Evolutionary conservation across 2,113 vertebrate species (phyloP).

Genomic region (Hassar affinis): DNA sequence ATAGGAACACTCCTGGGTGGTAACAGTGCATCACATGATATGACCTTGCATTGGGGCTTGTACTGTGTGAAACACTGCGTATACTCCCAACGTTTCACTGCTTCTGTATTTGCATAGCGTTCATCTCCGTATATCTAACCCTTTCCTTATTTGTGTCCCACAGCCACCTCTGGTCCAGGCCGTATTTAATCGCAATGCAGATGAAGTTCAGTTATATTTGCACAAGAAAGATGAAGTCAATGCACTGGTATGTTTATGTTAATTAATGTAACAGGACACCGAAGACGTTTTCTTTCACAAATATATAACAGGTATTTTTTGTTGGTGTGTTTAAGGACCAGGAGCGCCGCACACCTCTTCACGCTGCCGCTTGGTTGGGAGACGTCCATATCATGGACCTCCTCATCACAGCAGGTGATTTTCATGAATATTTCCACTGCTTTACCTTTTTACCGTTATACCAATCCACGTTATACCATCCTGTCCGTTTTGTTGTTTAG

Average conservation of each 20-base stretch:
- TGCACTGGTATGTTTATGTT: conserved; percentile 84
- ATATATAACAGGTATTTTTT: not conserved
- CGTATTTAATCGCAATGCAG: conserved; percentile 90
- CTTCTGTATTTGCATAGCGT: not conserved
- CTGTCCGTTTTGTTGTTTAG: conserved; percentile 51
- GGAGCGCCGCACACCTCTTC: conserved; percentile 90
- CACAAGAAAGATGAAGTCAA: conserved; percentile 92
- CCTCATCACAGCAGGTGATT: conserved; percentile 89
- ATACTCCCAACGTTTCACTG: not conserved
- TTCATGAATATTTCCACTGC: conserved; percentile 3
- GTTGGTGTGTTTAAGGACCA: conserved; percentile 78
- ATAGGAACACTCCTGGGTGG: too few relatives aligned
- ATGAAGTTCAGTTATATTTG: conserved; percentile 90
- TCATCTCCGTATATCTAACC: not conserved
- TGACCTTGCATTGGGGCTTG: too few relatives aligned
- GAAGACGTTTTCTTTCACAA: not conserved
- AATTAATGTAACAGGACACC: not conserved
- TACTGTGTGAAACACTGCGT: not conserved
- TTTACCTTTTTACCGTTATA: not conserved
- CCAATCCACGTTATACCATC: too few relatives aligned
- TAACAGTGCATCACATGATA: too few relatives aligned
- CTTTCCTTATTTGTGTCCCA: conserved; percentile 14
- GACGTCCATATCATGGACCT: conserved; percentile 89
- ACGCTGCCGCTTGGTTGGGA: conserved; percentile 94
- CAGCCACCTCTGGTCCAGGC: conserved; percentile 96